A percentile compares a stretch with the other conserved stretches of the same genome.
phyloP scores from a whole-genome alignment of 1,140 invertebrate genomes.

The Hypothenemus hampei region DNA sequence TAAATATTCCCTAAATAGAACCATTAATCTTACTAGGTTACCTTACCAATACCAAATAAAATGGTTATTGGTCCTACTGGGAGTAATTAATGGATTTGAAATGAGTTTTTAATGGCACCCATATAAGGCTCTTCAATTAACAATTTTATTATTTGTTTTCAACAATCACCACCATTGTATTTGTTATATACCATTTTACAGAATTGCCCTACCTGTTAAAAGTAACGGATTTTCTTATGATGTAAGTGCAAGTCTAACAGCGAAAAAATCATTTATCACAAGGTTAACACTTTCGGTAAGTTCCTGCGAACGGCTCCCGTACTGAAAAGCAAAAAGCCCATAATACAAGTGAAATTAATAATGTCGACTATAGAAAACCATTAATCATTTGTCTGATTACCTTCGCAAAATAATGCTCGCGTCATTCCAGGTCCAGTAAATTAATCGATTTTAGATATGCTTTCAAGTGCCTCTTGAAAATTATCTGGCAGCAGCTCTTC shows the following conservation, averaged over 20 bases:
- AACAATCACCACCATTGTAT: too few relatives aligned
- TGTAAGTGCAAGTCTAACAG: constrained; percentile 2
- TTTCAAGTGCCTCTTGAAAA: constrained; percentile 78
- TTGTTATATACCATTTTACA: too few relatives aligned
- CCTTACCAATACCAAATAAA: too few relatives aligned
- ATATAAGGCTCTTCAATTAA: too few relatives aligned
- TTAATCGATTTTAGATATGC: constrained; percentile 70
- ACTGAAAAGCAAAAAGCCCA: constrained; percentile 16
- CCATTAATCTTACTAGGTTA: too few relatives aligned
- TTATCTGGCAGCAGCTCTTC: constrained; percentile 68
- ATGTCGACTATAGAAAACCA: constrained; percentile 19
- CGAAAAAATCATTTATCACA: constrained; percentile 11
- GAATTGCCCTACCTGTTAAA: too few relatives aligned
- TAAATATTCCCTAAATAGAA: too few relatives aligned
- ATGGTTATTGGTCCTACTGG: too few relatives aligned
- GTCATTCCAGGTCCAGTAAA: constrained; percentile 52
- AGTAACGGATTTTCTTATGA: too few relatives aligned
- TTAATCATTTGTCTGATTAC: constrained; percentile 48
- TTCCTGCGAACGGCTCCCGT: constrained; percentile 7
- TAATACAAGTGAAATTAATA: constrained; percentile 22
- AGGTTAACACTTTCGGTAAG: constrained; percentile 12
- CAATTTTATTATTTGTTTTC: too few relatives aligned
- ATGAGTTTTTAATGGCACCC: too few relatives aligned
- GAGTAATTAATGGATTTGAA: too few relatives aligned
- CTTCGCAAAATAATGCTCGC: constrained; percentile 75